Evolutionary conservation across 2,797 vertebrate genomes (phyloP), one percentile per base, ranked within the genome.

Genomic region (Brachyalestes nurse): DNA sequence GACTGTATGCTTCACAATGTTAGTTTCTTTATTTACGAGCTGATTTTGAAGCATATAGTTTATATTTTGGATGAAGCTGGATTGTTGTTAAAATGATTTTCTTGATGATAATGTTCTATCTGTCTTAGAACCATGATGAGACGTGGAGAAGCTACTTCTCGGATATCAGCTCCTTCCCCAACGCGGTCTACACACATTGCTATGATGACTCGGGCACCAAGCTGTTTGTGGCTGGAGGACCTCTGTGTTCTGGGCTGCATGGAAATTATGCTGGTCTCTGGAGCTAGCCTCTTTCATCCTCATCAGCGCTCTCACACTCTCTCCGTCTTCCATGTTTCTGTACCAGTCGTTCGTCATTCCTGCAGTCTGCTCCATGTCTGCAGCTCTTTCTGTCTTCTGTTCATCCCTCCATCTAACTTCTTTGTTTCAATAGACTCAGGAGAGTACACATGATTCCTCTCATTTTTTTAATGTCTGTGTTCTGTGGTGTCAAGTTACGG

Each of bases 141-240:
- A 99, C 97, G 13, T 99, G 98, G 98, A 96, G 97, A 93, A 98
- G 97, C 93, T 99, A 99, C 91, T 99, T 99, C 92, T 98, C 98
- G 2, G 97, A 99, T 84, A 96, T 99, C 92, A 94, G 95, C 93
- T 97, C 92, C 91, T 99, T 98, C 93, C 97, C 98, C 73, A 99
- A 99, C 28, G 98, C 98, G 10, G 97, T 99, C 93, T 99, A 99
- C 92, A 99, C 98, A 7, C 98, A 99, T 95, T 99, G 98, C 93
- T 99, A 99, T 6, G 98, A 99, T 85, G 95, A 96, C 70, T 99
- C 98, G 0, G 98, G 98, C 92, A 99, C 95, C 77, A 98, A 99
- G 87, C 97, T 99, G 84, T 99, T 99, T 69, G 98, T 99, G 87
- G 98, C 98, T 70, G 98, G 98, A 42, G 98, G 98, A 25, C 98